phyloP scores from a whole-genome alignment of 2,888 invertebrate species.

The Parascotia fuliginaria region DNA sequence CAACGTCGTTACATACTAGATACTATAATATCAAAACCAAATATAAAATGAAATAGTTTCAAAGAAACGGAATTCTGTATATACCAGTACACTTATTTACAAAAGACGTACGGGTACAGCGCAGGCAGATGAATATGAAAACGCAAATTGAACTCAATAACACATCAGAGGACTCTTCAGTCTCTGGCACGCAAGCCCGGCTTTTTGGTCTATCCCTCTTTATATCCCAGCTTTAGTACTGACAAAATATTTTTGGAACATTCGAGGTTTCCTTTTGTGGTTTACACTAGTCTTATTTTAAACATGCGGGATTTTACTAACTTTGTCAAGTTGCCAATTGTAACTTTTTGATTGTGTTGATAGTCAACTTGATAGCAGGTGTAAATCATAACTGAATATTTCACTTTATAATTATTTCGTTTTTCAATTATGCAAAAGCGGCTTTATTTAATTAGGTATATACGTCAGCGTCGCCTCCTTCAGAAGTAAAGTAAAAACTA shows the following conservation, averaged over 20 bases:
- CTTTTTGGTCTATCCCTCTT: constrained; percentile 58
- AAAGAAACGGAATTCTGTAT: constrained; percentile 5
- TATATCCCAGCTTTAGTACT: constrained; percentile 62
- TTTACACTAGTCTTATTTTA: constrained; percentile 30
- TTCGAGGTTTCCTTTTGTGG: constrained; percentile 29
- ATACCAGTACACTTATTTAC: constrained; percentile 10
- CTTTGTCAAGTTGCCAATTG: constrained; percentile 14
- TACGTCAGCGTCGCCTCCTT: constrained; percentile 23
- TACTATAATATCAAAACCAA: no score
- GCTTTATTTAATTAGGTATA: constrained; percentile 38
- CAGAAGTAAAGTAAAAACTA: constrained; percentile 33
- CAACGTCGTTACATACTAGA: no score
- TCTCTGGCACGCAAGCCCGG: constrained; percentile 47
- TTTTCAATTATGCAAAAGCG: constrained; percentile 9
- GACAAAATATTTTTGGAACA: constrained; percentile 52
- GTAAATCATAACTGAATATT: not conserved
- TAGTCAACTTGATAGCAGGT: not conserved
- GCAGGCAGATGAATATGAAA: constrained; percentile 56
- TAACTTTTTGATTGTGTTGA: not conserved
- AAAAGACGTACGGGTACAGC: constrained; percentile 28
- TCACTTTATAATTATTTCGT: not conserved
- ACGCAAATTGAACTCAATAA: constrained; percentile 74
- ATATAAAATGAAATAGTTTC: not conserved
- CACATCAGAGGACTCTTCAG: constrained; percentile 73
- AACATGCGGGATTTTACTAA: constrained; percentile 14